Evolutionary conservation across 2,888 invertebrate species (phyloP).

Genomic region (Andrena flavipes): DNA sequence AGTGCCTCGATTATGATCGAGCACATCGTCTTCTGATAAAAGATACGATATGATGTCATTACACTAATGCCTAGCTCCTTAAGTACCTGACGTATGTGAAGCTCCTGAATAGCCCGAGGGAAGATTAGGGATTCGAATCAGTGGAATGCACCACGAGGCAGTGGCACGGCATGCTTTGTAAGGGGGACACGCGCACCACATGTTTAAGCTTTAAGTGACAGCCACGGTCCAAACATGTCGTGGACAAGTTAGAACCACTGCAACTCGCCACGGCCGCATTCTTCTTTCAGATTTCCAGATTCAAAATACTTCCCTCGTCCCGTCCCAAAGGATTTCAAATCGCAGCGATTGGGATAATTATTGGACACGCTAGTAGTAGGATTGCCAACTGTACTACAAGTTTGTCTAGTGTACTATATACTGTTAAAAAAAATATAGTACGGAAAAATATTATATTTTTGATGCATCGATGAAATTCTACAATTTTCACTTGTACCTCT

Average conservation of each 20-base stretch:
- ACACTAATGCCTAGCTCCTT: conserved; percentile 10
- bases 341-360: not conserved
- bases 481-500: too few relatives aligned
- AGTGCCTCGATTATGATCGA: not conserved
- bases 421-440: too few relatives aligned
- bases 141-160: conserved; percentile 44
- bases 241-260: conserved; percentile 35
- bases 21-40: conserved; percentile 18
- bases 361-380: not conserved
- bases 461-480: too few relatives aligned
- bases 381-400: too few relatives aligned
- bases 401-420: too few relatives aligned
- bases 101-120: conserved; percentile 17
- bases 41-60: conserved; percentile 8
- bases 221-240: conserved; percentile 64
- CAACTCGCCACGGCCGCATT: conserved; percentile 30
- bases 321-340: not conserved
- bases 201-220: conserved; percentile 64
- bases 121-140: conserved; percentile 53
- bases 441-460: too few relatives aligned
- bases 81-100: conserved; percentile 26
- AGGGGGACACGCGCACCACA: conserved; percentile 63
- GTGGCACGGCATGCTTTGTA: conserved; percentile 45
- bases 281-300: conserved; percentile 23
- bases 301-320: conserved; percentile 1